Conservation (phyloP, 2,113 vertebrate species). For the Saccopteryx bilineata region DNA sequence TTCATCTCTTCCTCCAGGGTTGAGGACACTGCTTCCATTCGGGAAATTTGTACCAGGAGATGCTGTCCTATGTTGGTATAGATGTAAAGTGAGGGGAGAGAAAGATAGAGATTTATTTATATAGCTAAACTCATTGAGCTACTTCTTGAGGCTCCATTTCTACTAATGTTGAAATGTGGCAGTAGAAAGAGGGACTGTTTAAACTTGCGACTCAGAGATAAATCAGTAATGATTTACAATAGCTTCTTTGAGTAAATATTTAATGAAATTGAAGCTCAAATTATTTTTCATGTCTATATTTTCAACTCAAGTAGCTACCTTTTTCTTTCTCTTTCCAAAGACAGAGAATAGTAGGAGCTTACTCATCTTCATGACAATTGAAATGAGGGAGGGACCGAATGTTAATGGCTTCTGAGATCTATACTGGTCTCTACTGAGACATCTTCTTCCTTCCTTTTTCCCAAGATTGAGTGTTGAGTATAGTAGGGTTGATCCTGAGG, state of each 20-base stretch:
- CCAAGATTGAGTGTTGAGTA: neutral
- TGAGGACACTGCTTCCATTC: neutral
- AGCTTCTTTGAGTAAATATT: neutral
- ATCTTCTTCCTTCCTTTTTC: neutral
- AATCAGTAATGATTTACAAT: neutral
- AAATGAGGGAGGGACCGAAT: neutral
- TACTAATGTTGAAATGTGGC: neutral
- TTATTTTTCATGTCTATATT: neutral
- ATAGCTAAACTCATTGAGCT: neutral
- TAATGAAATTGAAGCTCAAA: neutral
- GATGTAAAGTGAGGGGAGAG: neutral
- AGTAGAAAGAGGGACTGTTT: neutral
- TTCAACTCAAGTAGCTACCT: neutral
- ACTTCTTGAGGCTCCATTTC: neutral
- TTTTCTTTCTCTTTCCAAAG: neutral
- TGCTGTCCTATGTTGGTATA: no score
- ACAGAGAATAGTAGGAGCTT: neutral
- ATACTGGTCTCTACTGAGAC: neutral
- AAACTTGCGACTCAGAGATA: constrained; percentile 11
- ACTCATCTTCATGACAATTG: neutral
- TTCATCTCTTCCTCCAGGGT: neutral
- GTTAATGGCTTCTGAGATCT: neutral
- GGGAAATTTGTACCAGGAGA: neutral
- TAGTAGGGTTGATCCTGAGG: neutral
- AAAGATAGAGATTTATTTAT: neutral